Evolutionary conservation across 2,113 vertebrate genomes (phyloP), one percentile per base, ranked within the genome.

Genomic region (Dermatemys mawii): DNA sequence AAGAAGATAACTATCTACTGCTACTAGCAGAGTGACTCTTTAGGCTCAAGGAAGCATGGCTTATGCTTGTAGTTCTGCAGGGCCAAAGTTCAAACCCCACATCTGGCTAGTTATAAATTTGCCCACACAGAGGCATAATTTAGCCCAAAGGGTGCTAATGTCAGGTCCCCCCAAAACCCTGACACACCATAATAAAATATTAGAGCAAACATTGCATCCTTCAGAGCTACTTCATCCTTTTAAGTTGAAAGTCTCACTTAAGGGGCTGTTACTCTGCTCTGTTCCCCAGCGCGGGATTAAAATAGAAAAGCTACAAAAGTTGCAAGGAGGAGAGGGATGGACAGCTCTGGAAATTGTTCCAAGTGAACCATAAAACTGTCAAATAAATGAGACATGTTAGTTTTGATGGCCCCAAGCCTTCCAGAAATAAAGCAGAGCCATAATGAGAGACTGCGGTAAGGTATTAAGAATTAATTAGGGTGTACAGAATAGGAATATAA

Each of bases 331-430:
- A 92, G 79, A 84, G 35, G 97, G 97, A 97, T 70, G n/a, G 97
- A 98, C 94, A 96, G 96, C 35, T 96, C n/a, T 96, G 96, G 76
- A 96, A 97, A 98, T 97, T 92, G 93, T 92, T 97, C 85, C 96
- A 97, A 19, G 85, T 96, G 96, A 98, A 98, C 93, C 96, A 95
- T 97, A 96, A 97, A 97, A 90, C 96, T 97, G 97, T 97, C 97
- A 97, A 95, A 96, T 17, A 96, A 95, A 98, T 97, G 41, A 97
- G 87, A 89, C 83, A 83, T 57, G 17, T 89, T 95, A 89, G 85
- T 93, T 97, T 57, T 96, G 97, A 98, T 76, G 92, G 89, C 75
- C 49, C 70, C 2, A 2, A 92, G 90, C 89, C 91, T 97, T 79
- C 93, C 73, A 95, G 96, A 97, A 96, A 97, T 94, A 95, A 96